Conservation (phyloP, 1,140 invertebrate genomes). For the Formica exsecta region DNA sequence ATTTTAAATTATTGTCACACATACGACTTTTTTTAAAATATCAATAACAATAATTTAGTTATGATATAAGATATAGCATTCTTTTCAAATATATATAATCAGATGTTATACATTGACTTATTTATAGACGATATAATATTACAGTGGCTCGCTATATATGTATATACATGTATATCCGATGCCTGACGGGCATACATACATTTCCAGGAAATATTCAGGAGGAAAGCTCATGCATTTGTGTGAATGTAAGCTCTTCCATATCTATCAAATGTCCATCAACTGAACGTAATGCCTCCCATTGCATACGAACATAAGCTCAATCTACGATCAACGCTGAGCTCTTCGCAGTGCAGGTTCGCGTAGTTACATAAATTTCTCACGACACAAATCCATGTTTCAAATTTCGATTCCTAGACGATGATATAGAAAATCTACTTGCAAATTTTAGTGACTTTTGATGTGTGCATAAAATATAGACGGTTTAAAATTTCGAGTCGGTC, state of each 20-base stretch:
- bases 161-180: not conserved
- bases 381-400: constrained; percentile 44
- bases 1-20: not conserved
- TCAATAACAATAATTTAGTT: no score
- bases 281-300: constrained; percentile 64
- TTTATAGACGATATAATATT: constrained; percentile 37
- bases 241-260: constrained; percentile 66
- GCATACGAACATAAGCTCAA: constrained; percentile 60
- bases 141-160: not conserved
- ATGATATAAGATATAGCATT: not conserved
- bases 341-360: not conserved
- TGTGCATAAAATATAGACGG: constrained; percentile 45
- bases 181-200: constrained; percentile 21
- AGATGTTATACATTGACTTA: constrained; percentile 7
- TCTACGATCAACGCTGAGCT: constrained; percentile 59
- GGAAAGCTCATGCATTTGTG: constrained; percentile 39
- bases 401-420: constrained; percentile 43
- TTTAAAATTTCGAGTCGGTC: constrained; percentile 46
- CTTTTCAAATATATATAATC: constrained; percentile 14
- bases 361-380: constrained; percentile 40
- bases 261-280: constrained; percentile 70
- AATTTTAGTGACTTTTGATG: constrained; percentile 45
- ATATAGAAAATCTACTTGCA: constrained; percentile 37
- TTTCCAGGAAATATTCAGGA: constrained; percentile 41
- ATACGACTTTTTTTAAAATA: not conserved